These are phyloP conservation scores for Drosophila oshimai DNA, from an alignment of 1,140 invertebrate genomes.

Conservation along the genomic window DNA sequence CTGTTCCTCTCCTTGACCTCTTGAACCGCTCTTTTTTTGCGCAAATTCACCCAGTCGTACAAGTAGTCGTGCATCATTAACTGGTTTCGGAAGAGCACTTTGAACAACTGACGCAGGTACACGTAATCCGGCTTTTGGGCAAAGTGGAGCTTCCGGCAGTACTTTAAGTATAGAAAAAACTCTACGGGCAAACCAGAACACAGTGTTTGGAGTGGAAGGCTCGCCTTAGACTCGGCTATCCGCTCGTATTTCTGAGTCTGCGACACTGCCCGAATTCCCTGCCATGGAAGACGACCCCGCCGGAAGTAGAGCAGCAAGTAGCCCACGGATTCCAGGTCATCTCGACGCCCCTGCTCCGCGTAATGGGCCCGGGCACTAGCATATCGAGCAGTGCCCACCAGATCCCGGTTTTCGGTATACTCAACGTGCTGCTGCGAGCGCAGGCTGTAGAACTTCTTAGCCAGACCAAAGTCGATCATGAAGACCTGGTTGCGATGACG, in stretches of 20 bases:
- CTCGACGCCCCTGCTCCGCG: constrained; percentile 92
- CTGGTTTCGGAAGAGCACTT: constrained; percentile 28
- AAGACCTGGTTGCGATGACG: constrained; percentile 94
- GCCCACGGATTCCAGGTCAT: constrained; percentile 96
- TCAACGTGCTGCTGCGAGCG: constrained; percentile 91
- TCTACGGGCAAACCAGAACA: constrained; percentile 96
- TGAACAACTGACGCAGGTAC: constrained; percentile 85
- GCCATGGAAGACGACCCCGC: constrained; percentile 93
- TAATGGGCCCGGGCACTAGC: constrained; percentile 96
- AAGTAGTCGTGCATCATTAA: constrained; percentile 21
- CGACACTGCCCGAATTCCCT: constrained; percentile 93
- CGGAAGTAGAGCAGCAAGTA: constrained; percentile 97
- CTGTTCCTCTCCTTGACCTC: neutral
- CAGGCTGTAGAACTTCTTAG: constrained; percentile 94
- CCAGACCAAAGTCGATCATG: constrained; percentile 96
- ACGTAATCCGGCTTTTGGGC: constrained; percentile 97
- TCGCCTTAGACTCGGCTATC: constrained; percentile 97
- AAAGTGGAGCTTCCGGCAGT: constrained; percentile 94
- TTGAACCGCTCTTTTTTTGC: neutral
- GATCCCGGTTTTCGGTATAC: constrained; percentile 95
- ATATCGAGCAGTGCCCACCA: constrained; percentile 96
- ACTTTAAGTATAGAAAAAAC: constrained; percentile 97
- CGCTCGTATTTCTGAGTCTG: constrained; percentile 97
- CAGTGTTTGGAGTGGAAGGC: constrained; percentile 92
- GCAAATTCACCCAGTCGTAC: constrained; percentile 50